Conservation (phyloP, 2,113 vertebrate genomes). For the Nannobrachium achirus region DNA sequence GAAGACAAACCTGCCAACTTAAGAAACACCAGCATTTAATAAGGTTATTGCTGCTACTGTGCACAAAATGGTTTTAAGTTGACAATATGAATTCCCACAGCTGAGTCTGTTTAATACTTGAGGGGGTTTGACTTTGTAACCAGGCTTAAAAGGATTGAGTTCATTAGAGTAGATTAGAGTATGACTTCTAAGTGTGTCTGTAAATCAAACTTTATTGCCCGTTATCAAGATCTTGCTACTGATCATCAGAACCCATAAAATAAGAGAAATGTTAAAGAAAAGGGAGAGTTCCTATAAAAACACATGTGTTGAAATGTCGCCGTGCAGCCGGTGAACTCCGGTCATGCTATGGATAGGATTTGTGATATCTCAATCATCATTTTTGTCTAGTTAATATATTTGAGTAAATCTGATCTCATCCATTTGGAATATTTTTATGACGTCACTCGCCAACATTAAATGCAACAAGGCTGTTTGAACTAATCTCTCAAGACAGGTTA, state of each 20-base stretch:
- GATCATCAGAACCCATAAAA: constrained; percentile 43
- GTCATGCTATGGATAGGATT: constrained; percentile 13
- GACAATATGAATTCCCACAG: constrained; percentile 52
- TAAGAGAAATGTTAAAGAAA: background rate
- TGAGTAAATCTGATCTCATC: constrained; percentile 5
- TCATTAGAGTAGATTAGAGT: constrained; percentile 57
- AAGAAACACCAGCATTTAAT: constrained; percentile 60
- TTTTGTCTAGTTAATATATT: constrained; percentile 3
- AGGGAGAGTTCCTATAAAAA: constrained; percentile 16
- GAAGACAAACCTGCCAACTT: constrained; percentile 52
- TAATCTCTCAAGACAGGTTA: too few species aligned
- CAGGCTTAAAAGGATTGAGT: constrained; percentile 73
- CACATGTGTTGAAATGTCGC: constrained; percentile 15
- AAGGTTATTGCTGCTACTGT: constrained; percentile 71
- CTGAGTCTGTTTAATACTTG: constrained; percentile 57
- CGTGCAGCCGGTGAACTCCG: background rate
- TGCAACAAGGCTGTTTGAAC: too few species aligned
- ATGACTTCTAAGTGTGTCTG: constrained; percentile 16
- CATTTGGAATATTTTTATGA: constrained; percentile 30
- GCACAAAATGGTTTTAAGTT: constrained; percentile 60
- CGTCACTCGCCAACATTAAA: background rate
- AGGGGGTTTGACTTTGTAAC: constrained; percentile 58
- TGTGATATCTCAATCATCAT: constrained; percentile 26
- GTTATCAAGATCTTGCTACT: constrained; percentile 27
- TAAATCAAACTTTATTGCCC: constrained; percentile 29